Evolutionary conservation across 2,113 vertebrate species (phyloP).

Genomic region (Addax nasomaculatus): DNA sequence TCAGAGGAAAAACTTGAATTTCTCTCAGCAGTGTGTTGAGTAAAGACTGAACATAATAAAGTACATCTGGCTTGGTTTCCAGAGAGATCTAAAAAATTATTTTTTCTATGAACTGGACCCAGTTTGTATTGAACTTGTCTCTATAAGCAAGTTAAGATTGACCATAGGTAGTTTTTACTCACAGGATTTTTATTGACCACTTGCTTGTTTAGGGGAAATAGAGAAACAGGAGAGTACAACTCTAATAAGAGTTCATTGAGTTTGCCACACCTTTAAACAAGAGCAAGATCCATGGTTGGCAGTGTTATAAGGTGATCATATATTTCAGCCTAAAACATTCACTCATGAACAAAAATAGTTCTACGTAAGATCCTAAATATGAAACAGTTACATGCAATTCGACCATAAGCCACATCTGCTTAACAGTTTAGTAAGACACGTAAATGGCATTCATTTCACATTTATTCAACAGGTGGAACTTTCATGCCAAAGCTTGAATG

Average conservation of each 20-base stretch:
- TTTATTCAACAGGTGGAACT: not conserved
- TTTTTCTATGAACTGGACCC: slow-evolving; percentile 25
- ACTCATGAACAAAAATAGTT: not conserved
- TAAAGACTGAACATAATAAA: slow-evolving; percentile 60
- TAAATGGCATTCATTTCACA: not conserved
- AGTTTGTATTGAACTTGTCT: slow-evolving; percentile 64
- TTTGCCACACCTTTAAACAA: not conserved
- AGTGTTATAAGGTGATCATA: not conserved
- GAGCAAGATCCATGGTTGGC: not conserved
- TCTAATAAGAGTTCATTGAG: not conserved
- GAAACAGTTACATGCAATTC: not conserved
- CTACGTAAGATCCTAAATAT: not conserved
- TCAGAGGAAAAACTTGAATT: slow-evolving; percentile 32
- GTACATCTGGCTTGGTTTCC: slow-evolving; percentile 60
- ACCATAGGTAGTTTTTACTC: slow-evolving; percentile 31
- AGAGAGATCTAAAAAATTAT: slow-evolving; percentile 60
- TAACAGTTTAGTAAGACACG: not conserved
- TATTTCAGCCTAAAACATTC: not conserved
- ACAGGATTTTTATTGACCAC: not conserved
- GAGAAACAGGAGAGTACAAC: not conserved
- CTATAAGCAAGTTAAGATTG: slow-evolving; percentile 43
- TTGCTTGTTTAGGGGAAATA: slow-evolving; percentile 29
- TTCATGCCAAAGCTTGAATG: not conserved
- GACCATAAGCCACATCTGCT: not conserved
- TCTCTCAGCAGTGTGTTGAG: slow-evolving; percentile 39